A percentile compares a stretch with the other conserved stretches of the same genome.
These are phyloP conservation scores for Synergus gifuensis DNA, from an alignment of 2,888 invertebrate genomes.

Conservation along the genomic window DNA sequence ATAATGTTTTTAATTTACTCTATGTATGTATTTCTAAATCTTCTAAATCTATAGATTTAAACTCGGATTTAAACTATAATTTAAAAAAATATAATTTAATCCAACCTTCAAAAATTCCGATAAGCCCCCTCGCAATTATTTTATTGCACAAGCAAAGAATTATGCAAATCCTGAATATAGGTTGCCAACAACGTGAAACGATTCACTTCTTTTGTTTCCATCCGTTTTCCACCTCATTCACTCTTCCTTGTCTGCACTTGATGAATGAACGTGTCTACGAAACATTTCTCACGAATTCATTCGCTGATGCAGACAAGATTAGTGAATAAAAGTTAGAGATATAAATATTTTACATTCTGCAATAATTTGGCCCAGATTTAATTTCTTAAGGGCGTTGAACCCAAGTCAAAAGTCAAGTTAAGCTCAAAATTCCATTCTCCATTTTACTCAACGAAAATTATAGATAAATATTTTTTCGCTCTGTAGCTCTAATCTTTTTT, in stretches of 20 bases:
- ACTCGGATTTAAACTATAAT: too few species aligned
- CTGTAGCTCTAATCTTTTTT: too few species aligned
- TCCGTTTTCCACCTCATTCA: neutral
- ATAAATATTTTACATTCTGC: neutral
- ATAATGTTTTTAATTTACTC: too few species aligned
- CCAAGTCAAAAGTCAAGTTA: too few species aligned
- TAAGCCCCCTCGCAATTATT: neutral
- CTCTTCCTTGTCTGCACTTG: neutral
- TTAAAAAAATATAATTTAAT: too few species aligned
- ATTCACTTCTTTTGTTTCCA: constrained; percentile 1
- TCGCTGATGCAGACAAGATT: constrained; percentile 12
- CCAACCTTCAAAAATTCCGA: too few species aligned
- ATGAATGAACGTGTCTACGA: constrained; percentile 4
- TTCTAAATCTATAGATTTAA: too few species aligned
- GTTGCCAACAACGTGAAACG: neutral
- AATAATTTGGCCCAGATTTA: neutral
- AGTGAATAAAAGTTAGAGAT: neutral
- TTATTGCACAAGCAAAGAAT: constrained; percentile 19
- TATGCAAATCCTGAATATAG: constrained; percentile 10
- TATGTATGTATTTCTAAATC: too few species aligned
- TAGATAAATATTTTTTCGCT: too few species aligned
- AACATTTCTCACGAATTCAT: constrained; percentile 2
- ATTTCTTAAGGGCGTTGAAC: too few species aligned
- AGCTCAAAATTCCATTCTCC: neutral
- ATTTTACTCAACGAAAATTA: too few species aligned